A percentile compares a stretch with the other conserved stretches of the same genome.
Evolutionary conservation across 1,140 invertebrate genomes (phyloP).

Genomic region (Heliconius nattereri): DNA sequence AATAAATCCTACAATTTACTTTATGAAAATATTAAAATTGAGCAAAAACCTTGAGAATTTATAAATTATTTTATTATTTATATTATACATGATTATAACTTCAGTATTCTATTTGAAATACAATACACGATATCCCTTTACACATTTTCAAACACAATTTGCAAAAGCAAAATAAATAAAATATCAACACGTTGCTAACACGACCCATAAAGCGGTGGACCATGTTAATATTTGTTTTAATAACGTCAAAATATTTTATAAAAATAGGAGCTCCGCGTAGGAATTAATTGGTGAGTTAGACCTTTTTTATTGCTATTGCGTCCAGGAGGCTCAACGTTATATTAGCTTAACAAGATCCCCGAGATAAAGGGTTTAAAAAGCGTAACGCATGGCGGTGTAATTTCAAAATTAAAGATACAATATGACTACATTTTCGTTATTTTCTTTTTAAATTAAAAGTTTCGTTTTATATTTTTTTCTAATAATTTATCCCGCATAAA

Average conservation of each 20-base stretch:
- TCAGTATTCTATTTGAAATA: conserved; percentile 4
- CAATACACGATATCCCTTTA: background rate
- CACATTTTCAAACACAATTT: background rate
- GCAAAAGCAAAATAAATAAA: conserved; percentile 60
- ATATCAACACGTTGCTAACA: conserved; percentile 71
- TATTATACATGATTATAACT: background rate
- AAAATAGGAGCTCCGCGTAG: conserved; percentile 59
- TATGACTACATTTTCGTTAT: background rate
- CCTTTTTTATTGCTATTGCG: conserved; percentile 60
- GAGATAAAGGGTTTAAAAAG: conserved; percentile 57
- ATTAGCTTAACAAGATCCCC: conserved; percentile 62
- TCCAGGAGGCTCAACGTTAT: conserved; percentile 47
- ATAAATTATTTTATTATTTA: background rate
- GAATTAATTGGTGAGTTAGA: conserved; percentile 71
- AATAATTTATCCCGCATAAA: no score
- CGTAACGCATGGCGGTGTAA: conserved; percentile 66
- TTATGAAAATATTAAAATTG: no score
- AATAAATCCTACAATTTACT: no score
- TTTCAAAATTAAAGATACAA: conserved; percentile 66
- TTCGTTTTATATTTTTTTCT: background rate
- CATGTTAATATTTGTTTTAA: conserved; percentile 71
- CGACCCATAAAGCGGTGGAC: conserved; percentile 53
- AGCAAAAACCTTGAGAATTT: no score
- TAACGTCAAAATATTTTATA: conserved; percentile 70
- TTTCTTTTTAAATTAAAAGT: background rate